A percentile compares a stretch with the other conserved stretches of the same genome.
These are phyloP conservation scores for Marcusenius ussheri DNA, from an alignment of 2,113 vertebrate species.

Conservation along the genomic window DNA sequence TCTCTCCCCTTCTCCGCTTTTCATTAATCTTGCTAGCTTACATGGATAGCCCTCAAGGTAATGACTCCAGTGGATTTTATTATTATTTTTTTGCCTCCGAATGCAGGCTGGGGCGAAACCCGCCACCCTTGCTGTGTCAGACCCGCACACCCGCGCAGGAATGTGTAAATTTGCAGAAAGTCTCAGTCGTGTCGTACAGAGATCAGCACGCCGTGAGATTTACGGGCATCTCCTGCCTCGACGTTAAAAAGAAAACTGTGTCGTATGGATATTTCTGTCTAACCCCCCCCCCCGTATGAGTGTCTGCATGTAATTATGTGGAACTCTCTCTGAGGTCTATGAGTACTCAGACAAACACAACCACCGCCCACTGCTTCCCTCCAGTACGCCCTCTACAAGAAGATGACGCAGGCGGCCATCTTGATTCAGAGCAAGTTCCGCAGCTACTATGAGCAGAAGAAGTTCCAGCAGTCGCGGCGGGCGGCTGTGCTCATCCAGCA, in stretches of 20 bases:
- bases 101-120: not conserved
- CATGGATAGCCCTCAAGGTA: constrained; percentile 96
- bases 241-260: not conserved
- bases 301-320: not conserved
- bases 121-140: not conserved
- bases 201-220: not conserved
- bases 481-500: constrained; percentile 97
- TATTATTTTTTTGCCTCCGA: not conserved
- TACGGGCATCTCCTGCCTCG: not conserved
- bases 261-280: not conserved
- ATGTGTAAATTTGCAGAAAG: not conserved
- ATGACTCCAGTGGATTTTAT: constrained; percentile 34
- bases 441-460: constrained; percentile 93
- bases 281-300: not conserved
- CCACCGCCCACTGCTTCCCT: constrained; percentile 31
- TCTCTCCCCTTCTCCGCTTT: constrained; percentile 33
- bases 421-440: constrained; percentile 99
- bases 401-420: constrained; percentile 99
- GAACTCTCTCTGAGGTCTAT: not conserved
- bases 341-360: not conserved
- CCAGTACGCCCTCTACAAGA: constrained; percentile 99
- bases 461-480: constrained; percentile 91
- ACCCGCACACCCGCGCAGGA: not conserved
- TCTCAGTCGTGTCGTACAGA: not conserved
- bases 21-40: constrained; percentile 69